phyloP scores from a whole-genome alignment of 2,113 vertebrate species.

The Otus sunia region DNA sequence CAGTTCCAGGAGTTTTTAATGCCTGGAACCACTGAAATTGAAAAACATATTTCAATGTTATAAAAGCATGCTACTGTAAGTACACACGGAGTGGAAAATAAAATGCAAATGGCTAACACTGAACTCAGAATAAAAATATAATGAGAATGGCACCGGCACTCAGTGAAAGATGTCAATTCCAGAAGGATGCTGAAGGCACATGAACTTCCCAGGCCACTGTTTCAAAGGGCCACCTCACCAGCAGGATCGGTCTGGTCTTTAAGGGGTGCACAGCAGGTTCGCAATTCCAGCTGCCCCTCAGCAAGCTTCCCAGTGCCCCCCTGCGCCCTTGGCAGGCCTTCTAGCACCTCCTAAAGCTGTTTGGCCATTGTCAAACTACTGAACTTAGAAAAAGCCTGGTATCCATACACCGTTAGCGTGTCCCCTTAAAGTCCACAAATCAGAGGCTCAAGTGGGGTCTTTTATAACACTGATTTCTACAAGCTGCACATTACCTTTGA shows the following conservation, averaged over 20 bases:
- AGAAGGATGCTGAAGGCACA: background rate
- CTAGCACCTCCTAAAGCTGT: background rate
- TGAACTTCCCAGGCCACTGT: background rate
- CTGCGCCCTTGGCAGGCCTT: background rate
- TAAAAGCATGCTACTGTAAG: background rate
- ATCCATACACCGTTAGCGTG: background rate
- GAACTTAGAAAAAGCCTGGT: background rate
- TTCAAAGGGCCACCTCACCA: background rate
- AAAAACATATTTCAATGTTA: background rate
- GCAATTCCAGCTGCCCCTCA: background rate
- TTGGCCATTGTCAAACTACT: background rate
- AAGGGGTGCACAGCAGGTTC: background rate
- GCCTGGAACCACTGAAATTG: background rate
- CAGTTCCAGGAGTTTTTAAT: background rate
- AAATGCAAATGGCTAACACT: background rate
- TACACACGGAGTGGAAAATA: background rate
- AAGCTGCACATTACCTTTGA: background rate
- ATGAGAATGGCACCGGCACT: background rate
- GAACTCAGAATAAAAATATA: background rate
- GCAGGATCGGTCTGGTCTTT: accelerated
- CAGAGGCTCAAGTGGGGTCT: background rate
- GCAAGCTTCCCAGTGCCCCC: background rate
- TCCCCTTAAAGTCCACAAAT: background rate
- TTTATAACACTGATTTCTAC: background rate
- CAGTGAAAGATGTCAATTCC: background rate